Evolutionary conservation across 2,113 vertebrate genomes (phyloP).

Genomic region (Ctenodactylus gundi): DNA sequence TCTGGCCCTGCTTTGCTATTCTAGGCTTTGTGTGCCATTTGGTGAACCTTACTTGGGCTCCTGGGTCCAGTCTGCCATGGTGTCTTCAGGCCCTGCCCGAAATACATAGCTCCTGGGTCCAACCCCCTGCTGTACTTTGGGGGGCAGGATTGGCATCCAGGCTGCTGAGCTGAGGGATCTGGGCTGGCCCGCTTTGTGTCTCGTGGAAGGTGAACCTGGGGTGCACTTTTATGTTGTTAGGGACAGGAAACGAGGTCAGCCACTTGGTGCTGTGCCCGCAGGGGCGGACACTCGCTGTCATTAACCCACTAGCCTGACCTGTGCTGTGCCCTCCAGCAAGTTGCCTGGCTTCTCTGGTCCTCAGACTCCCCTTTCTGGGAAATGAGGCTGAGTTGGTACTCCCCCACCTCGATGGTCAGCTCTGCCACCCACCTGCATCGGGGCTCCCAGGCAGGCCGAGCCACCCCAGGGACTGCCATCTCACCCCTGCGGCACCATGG

Average conservation of each 20-base stretch:
- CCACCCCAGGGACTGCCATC: neutral
- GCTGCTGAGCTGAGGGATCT: neutral
- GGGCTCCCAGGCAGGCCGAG: neutral
- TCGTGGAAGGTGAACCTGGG: neutral
- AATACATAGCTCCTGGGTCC: neutral
- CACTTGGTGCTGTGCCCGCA: neutral
- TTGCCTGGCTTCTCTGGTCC: neutral
- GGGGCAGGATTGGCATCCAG: neutral
- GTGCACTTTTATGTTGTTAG: neutral
- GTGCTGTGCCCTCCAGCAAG: neutral
- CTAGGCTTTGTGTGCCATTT: neutral
- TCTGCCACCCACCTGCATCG: neutral
- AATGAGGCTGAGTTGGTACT: neutral
- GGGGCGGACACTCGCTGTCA: fast-evolving
- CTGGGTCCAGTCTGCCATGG: neutral
- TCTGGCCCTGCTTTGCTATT: neutral
- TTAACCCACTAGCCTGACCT: neutral
- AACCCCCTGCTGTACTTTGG: neutral
- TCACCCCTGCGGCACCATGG: neutral
- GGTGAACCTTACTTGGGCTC: neutral
- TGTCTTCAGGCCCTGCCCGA: neutral
- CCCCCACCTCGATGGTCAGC: neutral
- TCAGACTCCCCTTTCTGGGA: neutral
- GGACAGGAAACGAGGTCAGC: neutral
- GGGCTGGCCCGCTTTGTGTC: neutral